Percentiles rank a stretch among this genome's conserved stretches.
phyloP scores from a whole-genome alignment of 2,113 vertebrate species.

The Sula dactylatra region DNA sequence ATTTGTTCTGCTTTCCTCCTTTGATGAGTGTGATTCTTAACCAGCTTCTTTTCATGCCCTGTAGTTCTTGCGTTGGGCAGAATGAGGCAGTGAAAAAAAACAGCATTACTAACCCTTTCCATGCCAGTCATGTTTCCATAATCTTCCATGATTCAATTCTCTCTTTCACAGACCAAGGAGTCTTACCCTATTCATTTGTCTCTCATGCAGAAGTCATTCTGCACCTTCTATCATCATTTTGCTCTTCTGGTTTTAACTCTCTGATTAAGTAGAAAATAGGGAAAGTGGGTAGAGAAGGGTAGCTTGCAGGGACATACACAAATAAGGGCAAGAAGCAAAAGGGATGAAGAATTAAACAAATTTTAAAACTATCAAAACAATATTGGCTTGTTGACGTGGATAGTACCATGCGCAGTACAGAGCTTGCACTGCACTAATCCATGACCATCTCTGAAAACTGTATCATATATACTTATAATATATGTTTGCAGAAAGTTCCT shows the following conservation, averaged over 20 bases:
- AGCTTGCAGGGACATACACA: neutral
- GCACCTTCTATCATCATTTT: neutral
- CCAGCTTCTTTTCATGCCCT: neutral
- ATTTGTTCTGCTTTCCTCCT: neutral
- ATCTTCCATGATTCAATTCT: neutral
- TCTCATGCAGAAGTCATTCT: neutral
- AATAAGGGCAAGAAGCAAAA: neutral
- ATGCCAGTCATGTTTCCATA: neutral
- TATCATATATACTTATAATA: neutral
- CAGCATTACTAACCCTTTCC: neutral
- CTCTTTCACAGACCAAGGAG: neutral
- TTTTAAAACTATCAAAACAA: neutral
- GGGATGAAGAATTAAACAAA: neutral
- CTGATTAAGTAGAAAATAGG: neutral
- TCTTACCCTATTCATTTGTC: neutral
- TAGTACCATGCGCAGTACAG: neutral
- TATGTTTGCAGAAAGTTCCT: neutral
- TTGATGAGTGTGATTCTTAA: neutral
- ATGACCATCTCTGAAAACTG: neutral
- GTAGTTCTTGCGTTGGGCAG: neutral
- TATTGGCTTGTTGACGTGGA: neutral
- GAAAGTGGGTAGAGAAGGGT: neutral
- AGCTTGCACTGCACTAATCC: neutral
- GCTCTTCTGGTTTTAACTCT: neutral
- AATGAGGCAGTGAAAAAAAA: neutral